phyloP scores from a whole-genome alignment of 1,140 invertebrate species.

The Halictus rubicundus region DNA sequence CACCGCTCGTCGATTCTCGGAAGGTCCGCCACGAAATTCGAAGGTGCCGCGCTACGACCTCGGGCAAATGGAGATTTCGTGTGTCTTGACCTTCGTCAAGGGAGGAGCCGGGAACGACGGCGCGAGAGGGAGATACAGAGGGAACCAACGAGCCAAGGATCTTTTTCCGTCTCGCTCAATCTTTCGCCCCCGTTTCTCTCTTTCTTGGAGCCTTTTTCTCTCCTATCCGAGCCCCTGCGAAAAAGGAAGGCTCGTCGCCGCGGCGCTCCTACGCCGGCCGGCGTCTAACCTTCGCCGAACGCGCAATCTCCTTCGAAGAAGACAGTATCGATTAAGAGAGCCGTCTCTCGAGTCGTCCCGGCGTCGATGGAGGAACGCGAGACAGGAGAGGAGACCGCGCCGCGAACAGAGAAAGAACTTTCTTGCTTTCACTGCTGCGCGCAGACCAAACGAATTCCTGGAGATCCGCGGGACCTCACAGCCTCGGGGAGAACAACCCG shows the following conservation, averaged over 20 bases:
- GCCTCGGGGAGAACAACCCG: neutral
- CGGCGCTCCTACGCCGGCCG: conserved; percentile 18
- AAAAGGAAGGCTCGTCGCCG: conserved; percentile 16
- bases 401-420: conserved; percentile 33
- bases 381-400: neutral
- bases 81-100: conserved; percentile 77
- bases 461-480: conserved; percentile 19
- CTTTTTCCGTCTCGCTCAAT: neutral
- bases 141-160: neutral
- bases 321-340: conserved; percentile 64
- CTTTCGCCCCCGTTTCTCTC: neutral
- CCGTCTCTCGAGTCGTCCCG: conserved; percentile 16
- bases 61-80: conserved; percentile 67
- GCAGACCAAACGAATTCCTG: conserved; percentile 32
- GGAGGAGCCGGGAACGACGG: conserved; percentile 55
- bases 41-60: conserved; percentile 64
- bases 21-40: conserved; percentile 65
- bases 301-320: conserved; percentile 66
- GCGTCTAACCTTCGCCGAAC: conserved; percentile 52
- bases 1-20: conserved; percentile 62
- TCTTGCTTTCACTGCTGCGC: conserved; percentile 49
- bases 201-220: neutral
- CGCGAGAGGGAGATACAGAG: neutral
- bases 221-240: neutral
- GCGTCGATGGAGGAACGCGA: conserved; percentile 12